These are phyloP conservation scores for Tortricodes alternella DNA, from an alignment of 2,888 invertebrate genomes.

Conservation along the genomic window DNA sequence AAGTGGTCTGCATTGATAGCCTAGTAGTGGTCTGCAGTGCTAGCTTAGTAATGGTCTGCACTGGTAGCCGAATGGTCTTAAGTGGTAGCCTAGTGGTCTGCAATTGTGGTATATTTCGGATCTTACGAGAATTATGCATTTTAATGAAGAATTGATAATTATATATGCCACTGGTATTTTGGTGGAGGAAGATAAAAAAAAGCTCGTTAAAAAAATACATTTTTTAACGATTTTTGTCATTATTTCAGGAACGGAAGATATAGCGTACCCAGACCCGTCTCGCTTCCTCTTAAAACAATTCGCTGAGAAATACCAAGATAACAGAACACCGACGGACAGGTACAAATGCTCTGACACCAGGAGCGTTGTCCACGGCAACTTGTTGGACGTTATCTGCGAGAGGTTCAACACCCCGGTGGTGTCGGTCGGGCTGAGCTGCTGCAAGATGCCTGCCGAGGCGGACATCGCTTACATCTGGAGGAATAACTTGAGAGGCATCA, in stretches of 20 bases:
- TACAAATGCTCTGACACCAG: slow-evolving; percentile 52
- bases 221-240: background rate
- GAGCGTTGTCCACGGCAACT: slow-evolving; percentile 64
- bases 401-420: slow-evolving; percentile 86
- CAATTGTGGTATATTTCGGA: too few species aligned
- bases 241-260: slow-evolving; percentile 84
- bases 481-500: slow-evolving; percentile 84
- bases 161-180: too few species aligned
- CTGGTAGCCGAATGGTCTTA: too few species aligned
- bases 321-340: slow-evolving; percentile 59
- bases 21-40: too few species aligned
- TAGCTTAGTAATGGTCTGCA: too few species aligned
- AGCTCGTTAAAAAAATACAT: too few species aligned
- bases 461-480: slow-evolving; percentile 89
- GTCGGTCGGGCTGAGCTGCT: slow-evolving; percentile 90
- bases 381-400: slow-evolving; percentile 84
- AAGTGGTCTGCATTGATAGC: too few species aligned
- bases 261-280: slow-evolving; percentile 75
- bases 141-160: too few species aligned
- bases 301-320: slow-evolving; percentile 70
- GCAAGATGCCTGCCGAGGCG: slow-evolving; percentile 88
- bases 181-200: too few species aligned
- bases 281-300: slow-evolving; percentile 74
- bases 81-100: too few species aligned
- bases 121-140: too few species aligned